These are phyloP conservation scores for Eptesicus fuscus DNA, from an alignment of 2,113 vertebrate species.

Conservation along the genomic window DNA sequence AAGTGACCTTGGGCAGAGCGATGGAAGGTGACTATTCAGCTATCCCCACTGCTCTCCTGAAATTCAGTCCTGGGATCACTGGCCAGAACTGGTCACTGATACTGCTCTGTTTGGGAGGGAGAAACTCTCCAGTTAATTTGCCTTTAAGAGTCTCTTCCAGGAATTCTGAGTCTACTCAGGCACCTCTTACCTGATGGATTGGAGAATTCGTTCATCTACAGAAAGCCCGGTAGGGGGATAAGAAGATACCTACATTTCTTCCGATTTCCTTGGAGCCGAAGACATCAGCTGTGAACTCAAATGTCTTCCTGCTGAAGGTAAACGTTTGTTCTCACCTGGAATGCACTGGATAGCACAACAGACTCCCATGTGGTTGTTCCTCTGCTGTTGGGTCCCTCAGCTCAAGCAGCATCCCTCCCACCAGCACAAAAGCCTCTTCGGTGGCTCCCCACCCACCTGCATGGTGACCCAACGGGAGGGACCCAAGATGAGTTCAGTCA, in stretches of 20 bases:
- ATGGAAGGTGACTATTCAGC: not conserved
- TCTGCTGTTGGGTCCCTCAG: not conserved
- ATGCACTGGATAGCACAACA: rapidly evolving
- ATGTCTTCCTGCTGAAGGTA: not conserved
- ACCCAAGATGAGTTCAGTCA: not conserved
- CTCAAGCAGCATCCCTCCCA: not conserved
- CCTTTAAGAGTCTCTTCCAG: not conserved
- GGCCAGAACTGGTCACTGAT: not conserved
- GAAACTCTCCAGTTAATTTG: not conserved
- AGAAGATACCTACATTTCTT: not conserved
- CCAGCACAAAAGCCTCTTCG: not conserved
- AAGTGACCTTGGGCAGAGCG: rapidly evolving
- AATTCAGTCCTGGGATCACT: not conserved
- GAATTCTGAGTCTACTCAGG: not conserved
- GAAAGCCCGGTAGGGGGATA: not conserved
- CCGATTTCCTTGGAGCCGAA: not conserved
- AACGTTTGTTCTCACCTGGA: not conserved
- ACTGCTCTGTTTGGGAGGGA: rapidly evolving
- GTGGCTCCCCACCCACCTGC: not conserved
- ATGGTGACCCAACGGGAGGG: not conserved
- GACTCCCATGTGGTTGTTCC: not conserved
- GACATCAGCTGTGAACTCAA: not conserved
- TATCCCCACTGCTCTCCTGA: not conserved
- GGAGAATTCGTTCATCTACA: not conserved
- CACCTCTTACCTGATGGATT: not conserved